phyloP scores from a whole-genome alignment of 2,113 vertebrate genomes.

The Microcebus ravelobensis region DNA sequence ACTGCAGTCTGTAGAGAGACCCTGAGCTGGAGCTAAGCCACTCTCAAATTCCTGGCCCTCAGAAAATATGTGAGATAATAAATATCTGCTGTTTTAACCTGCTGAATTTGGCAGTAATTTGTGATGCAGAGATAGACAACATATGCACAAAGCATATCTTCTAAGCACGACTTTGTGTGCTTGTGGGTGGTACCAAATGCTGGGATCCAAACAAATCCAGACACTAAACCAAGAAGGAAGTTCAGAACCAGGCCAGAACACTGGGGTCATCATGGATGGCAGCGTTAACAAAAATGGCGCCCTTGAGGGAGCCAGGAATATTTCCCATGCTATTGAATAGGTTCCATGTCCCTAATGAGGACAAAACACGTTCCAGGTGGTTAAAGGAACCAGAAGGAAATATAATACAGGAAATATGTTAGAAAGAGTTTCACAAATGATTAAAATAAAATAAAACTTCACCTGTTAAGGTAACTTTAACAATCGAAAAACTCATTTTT shows the following conservation, averaged over 20 bases:
- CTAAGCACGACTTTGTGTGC: background rate
- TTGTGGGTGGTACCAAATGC: background rate
- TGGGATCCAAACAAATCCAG: background rate
- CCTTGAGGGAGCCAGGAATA: background rate
- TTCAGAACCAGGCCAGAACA: background rate
- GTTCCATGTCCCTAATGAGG: background rate
- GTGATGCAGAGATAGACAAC: background rate
- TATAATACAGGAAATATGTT: background rate
- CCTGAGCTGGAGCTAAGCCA: background rate
- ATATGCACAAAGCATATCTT: background rate
- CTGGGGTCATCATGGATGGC: background rate
- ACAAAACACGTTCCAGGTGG: background rate
- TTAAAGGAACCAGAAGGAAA: background rate
- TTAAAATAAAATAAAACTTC: constrained; percentile 14
- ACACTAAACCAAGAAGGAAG: background rate
- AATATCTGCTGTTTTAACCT: background rate
- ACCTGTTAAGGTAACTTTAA: background rate
- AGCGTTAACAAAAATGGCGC: background rate
- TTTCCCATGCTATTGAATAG: background rate
- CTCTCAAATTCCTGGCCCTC: background rate
- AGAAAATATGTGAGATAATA: background rate
- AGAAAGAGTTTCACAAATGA: background rate
- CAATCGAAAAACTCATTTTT: constrained; percentile 4
- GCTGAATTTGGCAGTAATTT: background rate
- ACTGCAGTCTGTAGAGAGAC: background rate